Evolutionary conservation across 2,888 invertebrate genomes (phyloP).

Genomic region (Oscheius sp.): DNA sequence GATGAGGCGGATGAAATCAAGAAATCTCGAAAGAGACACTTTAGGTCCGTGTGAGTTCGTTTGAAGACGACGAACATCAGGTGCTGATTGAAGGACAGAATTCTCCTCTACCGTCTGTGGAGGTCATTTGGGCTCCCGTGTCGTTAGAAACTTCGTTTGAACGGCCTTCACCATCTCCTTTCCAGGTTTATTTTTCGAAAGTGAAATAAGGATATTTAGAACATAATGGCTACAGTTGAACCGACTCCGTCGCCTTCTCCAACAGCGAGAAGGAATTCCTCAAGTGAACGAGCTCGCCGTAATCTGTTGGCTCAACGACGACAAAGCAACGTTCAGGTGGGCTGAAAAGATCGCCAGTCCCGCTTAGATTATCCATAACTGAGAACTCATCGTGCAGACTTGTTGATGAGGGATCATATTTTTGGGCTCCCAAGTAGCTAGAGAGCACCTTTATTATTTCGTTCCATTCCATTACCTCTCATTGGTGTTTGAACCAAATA

Average conservation of each 20-base stretch:
- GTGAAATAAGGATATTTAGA: background rate
- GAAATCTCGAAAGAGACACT: no score
- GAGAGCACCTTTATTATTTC: no score
- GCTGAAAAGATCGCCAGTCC: background rate
- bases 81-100: slow-evolving; percentile 34
- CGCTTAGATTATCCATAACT: no score
- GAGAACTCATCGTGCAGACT: background rate
- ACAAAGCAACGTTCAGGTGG: slow-evolving; percentile 58
- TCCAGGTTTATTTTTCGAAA: background rate
- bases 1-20: no score
- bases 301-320: slow-evolving; percentile 53
- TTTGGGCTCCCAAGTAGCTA: no score
- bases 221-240: slow-evolving; percentile 1
- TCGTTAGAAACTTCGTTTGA: background rate
- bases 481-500: no score
- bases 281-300: slow-evolving; percentile 45
- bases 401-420: no score
- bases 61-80: slow-evolving; percentile 44
- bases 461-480: no score
- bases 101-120: slow-evolving; percentile 45
- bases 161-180: background rate
- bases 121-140: slow-evolving; percentile 45
- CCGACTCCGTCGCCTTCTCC: slow-evolving; percentile 26
- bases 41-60: slow-evolving; percentile 30
- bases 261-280: slow-evolving; percentile 37